Evolutionary conservation across 2,797 vertebrate species (phyloP), one percentile per base, ranked within the genome.

Genomic region (Onychomys torridus): DNA sequence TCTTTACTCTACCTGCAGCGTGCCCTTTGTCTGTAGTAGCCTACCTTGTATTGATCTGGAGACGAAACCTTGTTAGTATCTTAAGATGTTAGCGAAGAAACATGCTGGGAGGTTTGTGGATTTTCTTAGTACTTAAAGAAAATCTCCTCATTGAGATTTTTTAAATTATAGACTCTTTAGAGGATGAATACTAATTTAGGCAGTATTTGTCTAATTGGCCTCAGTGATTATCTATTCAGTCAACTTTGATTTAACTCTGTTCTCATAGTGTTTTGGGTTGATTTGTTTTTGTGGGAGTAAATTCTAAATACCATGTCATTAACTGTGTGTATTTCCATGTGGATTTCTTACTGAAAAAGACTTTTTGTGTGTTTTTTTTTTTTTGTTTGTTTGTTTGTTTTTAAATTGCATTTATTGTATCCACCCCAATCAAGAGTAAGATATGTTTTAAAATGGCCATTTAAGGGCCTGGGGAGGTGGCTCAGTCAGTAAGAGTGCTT

Each of bases 101-200:
- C 12, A 9, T 94, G 37, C 9, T 17, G 94, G 2, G 52, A 84
- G 14, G 76, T 95, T 81, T 94, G 34, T 83, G 94, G 93, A 87
- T 92, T 90, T 96, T 76, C 16, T 23, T 59, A 69, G 6, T 73
- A 65, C 94, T 91, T 92, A 89, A 95, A 88, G 76, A 94, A 88
- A 85, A 86, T 65, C 29, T 94, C 61, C 90, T 90, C 8, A 85
- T 25, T 76, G 37, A 76, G 40, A 34, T 57, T 32, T 77, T 77
- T 23, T 21, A 73, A 43, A 63, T 89, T 89, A 69, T 79, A 27
- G 55, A 89, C 55, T n/a, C 81, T 92, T 95, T 69, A 94, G 37
- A 91, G 29, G 37, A 81, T 49, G 49, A 92, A 78, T 43, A 75
- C 23, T 40, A 94, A 87, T 73, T 88, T 46, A 61, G 46, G 16